Evolutionary conservation across 2,888 invertebrate species (phyloP), one percentile per base, ranked within the genome.

Genomic region (Epiblema foenella): DNA sequence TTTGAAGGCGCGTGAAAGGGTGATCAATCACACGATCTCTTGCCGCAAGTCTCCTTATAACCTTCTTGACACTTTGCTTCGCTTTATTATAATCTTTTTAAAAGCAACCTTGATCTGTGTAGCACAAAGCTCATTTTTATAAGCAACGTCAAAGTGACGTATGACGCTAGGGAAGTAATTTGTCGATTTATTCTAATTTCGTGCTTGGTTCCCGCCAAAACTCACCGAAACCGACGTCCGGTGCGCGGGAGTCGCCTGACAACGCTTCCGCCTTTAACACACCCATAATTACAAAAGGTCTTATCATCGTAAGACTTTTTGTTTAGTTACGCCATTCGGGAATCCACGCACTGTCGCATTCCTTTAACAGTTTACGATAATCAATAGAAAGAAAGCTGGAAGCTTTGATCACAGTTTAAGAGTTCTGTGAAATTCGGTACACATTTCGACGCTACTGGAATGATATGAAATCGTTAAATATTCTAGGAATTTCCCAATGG

Each of bases 261-360:
- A 80, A 75, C 75, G 79, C 87, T 86, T 89, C 89, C 89, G 86
- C 82, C 78, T 80, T 82, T 78, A 82, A 83, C 79, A 54, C 11
- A 52, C 8, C 1, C 4, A 12, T 17, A 18, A 11, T 11, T 24
- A 0, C 3, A 54, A 39, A 64, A 64, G n/a, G n/a, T 20, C 20
- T 0, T 39, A 64, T 54, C 39, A 37, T 24, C 10, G n/a, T 46
- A n/a, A 10, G n/a, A 29, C 1, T 10, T 60, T 17, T n/a, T n/a
- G 10, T 17, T 10, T 46, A 60, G 60, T 29, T 29, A 11, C 46
- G 29, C 11, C 46, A 29, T 60, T 11, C 24, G 37, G 15, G 7
- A n/a, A 7, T 0, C n/a, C 2, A 9, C 78, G 78, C 78, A 79
- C 80, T 78, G 81, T 81, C 82, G 80, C 82, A 79, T 79, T 79